Evolutionary conservation across 2,888 invertebrate genomes (phyloP), one percentile per base, ranked within the genome.

Genomic region (Eupithecia centaureata): DNA sequence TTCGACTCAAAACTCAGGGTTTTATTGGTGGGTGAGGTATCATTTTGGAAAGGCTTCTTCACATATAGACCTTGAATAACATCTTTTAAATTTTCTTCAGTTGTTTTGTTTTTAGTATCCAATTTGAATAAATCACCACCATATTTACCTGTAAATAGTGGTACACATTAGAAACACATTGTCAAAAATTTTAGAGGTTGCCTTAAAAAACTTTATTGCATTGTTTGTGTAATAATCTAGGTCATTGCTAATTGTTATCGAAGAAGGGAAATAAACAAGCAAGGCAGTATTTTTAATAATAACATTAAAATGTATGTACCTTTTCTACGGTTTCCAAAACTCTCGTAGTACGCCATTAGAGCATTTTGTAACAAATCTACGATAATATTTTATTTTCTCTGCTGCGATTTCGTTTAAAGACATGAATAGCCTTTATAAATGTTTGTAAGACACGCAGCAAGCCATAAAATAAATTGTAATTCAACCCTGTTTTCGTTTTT

Each of bases 51-150:
- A 75, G 84, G 75, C 79, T 90, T 92, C 74, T 87, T 90, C 58
- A 88, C 73, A 83, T 95, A 95, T 68, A 96, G 89, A 76, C 94
- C 95, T 79, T 92, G 91, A 79, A 95, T 93, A 69, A 96, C 95
- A 80, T 95, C 95, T 79, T 92, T 94, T 71, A 95, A 94, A 91
- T 95, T 95, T 84, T 95, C 94, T 80, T 94, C 92, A 35, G 95
- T 93, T 70, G 90, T 88, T 79, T 94, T 94, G 86, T 94, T 94
- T 78, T 92, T 93, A 75, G 88, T 89, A 82, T 95, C 95, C 87
- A 95, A 89, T 76, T 94, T 94, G 86, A 92, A 95, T 84, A 94
- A 94, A 89, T 96, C 96, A 87, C 96, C 95, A 82, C 91, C 94
- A 82, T 87, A 87, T 87, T 91, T 94, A 82, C 92, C 94, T 94